phyloP scores from a whole-genome alignment of 2,888 invertebrate genomes.

The Gnatocerus cornutus region DNA sequence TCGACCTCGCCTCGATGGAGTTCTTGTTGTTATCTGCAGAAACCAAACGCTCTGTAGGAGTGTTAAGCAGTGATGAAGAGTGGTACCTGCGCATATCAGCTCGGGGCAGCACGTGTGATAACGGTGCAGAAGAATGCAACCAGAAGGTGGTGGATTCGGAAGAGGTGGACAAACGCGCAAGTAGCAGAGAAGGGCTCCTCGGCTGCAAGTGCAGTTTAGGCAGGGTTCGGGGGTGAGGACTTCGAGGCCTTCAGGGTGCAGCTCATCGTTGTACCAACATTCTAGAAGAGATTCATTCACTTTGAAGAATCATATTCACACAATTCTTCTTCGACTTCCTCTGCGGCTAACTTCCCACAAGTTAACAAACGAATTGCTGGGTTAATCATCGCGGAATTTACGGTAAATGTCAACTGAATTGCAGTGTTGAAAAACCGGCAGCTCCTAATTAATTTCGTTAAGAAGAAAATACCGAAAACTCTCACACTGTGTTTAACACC shows the following conservation, averaged over 20 bases:
- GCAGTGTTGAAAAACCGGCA: not conserved
- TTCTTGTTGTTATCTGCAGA: conserved; percentile 59
- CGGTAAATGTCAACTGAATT: conserved; percentile 4
- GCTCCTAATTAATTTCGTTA: not conserved
- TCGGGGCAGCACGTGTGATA: conserved; percentile 85
- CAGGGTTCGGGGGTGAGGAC: conserved; percentile 85
- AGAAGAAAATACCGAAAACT: not conserved
- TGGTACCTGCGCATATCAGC: conserved; percentile 80
- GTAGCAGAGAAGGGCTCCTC: conserved; percentile 83
- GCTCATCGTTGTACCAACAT: conserved; percentile 83
- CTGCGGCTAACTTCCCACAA: no score
- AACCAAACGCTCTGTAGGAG: conserved; percentile 31
- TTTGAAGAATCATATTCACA: no score
- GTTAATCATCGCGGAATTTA: not conserved
- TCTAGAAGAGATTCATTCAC: conserved; percentile 72
- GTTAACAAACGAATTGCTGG: no score
- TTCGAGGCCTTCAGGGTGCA: conserved; percentile 78
- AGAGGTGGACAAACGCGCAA: conserved; percentile 84
- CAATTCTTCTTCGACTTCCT: no score
- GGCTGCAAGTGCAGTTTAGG: conserved; percentile 83
- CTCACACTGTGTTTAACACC: not conserved
- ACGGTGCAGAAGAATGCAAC: conserved; percentile 82
- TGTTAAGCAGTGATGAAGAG: no score
- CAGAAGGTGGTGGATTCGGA: conserved; percentile 83
- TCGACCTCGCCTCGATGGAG: conserved; percentile 64